These are phyloP conservation scores for Melanophora roralis DNA, from an alignment of 2,888 invertebrate genomes.

Conservation along the genomic window DNA sequence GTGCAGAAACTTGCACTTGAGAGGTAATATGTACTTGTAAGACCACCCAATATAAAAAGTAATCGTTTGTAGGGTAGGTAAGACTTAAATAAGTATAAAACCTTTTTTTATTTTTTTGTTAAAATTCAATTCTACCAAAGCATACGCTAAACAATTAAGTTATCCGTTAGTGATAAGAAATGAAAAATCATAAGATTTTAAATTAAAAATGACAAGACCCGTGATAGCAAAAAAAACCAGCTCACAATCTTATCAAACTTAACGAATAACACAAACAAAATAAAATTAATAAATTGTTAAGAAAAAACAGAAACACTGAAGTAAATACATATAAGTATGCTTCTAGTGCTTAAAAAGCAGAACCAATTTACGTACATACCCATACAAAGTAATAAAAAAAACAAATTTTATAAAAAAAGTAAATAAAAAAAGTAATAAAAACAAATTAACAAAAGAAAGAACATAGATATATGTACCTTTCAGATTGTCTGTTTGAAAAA, in stretches of 20 bases:
- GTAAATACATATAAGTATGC: neutral
- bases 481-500: neutral
- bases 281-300: neutral
- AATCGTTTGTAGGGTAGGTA: too few species aligned
- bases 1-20: too few species aligned
- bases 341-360: neutral
- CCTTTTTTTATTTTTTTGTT: too few species aligned
- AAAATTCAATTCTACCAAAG: neutral
- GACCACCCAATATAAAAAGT: too few species aligned
- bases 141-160: constrained; percentile 9
- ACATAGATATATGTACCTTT: constrained; percentile 10
- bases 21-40: too few species aligned
- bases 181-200: neutral
- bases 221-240: constrained; percentile 14
- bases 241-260: constrained; percentile 52
- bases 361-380: neutral
- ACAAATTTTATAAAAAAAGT: neutral
- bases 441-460: neutral
- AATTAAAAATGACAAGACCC: constrained; percentile 32
- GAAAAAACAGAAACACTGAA: neutral
- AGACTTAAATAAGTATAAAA: too few species aligned
- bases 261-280: constrained; percentile 4
- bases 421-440: neutral
- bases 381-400: neutral
- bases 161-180: constrained; percentile 33